Percentiles rank a stretch among this genome's conserved stretches.
phyloP scores from a whole-genome alignment of 2,888 invertebrate genomes.

The Eumerus sabulonum region DNA sequence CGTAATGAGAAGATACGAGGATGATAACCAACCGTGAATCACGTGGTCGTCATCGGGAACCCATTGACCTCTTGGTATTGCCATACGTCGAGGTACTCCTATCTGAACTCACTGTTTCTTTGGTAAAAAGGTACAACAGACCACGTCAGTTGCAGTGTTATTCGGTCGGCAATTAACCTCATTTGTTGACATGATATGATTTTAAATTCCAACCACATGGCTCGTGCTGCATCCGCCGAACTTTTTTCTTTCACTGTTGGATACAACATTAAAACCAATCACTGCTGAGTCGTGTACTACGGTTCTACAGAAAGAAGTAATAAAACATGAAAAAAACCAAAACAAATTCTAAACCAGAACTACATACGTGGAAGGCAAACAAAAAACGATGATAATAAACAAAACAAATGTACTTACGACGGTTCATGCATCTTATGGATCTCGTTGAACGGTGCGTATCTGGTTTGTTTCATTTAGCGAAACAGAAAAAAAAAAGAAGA shows the following conservation, averaged over 20 bases:
- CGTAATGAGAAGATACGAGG: not conserved
- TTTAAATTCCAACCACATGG: conserved; percentile 62
- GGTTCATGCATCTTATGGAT: conserved; percentile 14
- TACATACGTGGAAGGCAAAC: conserved; percentile 39
- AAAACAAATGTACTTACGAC: conserved; percentile 52
- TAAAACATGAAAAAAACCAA: conserved; percentile 23
- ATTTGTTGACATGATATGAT: conserved; percentile 67
- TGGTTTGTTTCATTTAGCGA: conserved; percentile 51
- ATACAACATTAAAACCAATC: conserved; percentile 37
- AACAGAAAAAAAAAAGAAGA: conserved; percentile 24
- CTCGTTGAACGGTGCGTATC: conserved; percentile 17
- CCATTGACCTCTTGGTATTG: conserved; percentile 50
- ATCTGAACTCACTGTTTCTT: not conserved
- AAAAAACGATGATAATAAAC: too few relatives aligned
- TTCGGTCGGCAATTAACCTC: conserved; percentile 61
- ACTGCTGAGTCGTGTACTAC: conserved; percentile 8
- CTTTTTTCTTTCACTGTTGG: conserved; percentile 12
- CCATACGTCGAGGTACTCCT: not conserved
- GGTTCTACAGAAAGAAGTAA: conserved; percentile 30
- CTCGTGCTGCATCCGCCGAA: conserved; percentile 28
- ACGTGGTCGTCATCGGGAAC: conserved; percentile 16
- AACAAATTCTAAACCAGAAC: conserved; percentile 26
- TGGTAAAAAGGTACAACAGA: not conserved
- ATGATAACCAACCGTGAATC: conserved; percentile 49
- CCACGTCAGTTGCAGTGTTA: conserved; percentile 40